Evolutionary conservation across 2,113 vertebrate genomes (phyloP), one percentile per base, ranked within the genome.

Genomic region (Solea senegalensis): DNA sequence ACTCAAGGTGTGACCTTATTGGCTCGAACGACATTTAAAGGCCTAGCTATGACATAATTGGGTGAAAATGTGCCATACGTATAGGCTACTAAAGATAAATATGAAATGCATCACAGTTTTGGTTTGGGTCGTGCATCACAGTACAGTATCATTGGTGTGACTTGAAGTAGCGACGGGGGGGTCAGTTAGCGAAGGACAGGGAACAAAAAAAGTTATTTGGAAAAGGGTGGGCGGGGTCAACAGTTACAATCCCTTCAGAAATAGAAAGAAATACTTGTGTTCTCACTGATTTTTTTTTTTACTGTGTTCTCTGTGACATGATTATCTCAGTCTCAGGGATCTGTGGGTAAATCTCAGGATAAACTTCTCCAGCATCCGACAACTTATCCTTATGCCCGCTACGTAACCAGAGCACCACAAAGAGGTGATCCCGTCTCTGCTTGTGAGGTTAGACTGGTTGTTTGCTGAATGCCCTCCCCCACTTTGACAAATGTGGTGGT

Each of bases 11-110:
- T 10, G 48, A 27, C 28, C 40, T 53, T 10, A 61, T 44, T 61
- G 75, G 50, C 39, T 50, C 14, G 4, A 65, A n/a, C 14, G 34
- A 49, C 39, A 15, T 56, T 50, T 57, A 56, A n/a, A 10, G 34
- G 40, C 12, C 1, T 27, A 9, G 41, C 28, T 41, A 11, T 54
- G 43, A 63, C 10, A 12, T 15, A 54, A 54, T 61, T 72, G 15
- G 21, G 60, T 16, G 8, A 3, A 72, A 55, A 34, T 52, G 5
- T 8, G 12, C 8, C 28, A 28, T 49, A 2, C 28, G 9, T 40
- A 5, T n/a, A 44, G 43, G 43, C 43, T 4, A 26, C 44, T 41
- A 2, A 0, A 49, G n/a, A 46, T 9, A 54, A 48, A 40, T 6
- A 39, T 14, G 34, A 45, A 28, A 4, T 49, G 5, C 12, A 50